A percentile compares a stretch with the other conserved stretches of the same genome.
These are phyloP conservation scores for Corapipo altera DNA, from an alignment of 2,113 vertebrate species.

Conservation along the genomic window DNA sequence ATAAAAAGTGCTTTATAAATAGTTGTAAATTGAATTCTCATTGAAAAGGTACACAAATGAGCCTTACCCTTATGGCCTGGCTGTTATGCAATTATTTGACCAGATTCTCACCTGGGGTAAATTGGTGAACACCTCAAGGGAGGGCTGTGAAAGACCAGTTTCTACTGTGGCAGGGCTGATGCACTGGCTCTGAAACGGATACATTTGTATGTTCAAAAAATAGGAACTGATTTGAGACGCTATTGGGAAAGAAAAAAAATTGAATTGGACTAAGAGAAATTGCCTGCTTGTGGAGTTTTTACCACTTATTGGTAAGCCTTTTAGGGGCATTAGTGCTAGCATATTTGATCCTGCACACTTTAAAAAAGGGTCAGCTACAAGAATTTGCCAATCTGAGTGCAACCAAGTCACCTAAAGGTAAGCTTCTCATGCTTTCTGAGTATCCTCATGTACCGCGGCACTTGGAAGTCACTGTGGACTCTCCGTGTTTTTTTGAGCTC, in stretches of 20 bases:
- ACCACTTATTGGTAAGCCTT: accelerated
- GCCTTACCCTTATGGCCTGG: not conserved
- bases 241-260: no score
- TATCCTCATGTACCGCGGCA: accelerated
- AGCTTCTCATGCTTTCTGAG: not conserved
- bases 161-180: not conserved
- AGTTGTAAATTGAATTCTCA: not conserved
- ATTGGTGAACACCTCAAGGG: accelerated
- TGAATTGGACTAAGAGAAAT: not conserved
- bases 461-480: not conserved
- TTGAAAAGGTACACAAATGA: not conserved
- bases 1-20: not conserved
- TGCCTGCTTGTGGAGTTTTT: not conserved
- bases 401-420: not conserved
- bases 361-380: not conserved
- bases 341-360: not conserved
- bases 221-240: not conserved
- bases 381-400: not conserved
- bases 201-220: not conserved
- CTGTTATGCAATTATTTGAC: not conserved
- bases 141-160: not conserved
- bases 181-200: accelerated
- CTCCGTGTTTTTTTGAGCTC: not conserved
- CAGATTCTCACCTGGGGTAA: not conserved
- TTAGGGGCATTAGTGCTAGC: not conserved